These are phyloP conservation scores for Knipowitschia caucasica DNA, from an alignment of 2,797 vertebrate species.

Conservation along the genomic window DNA sequence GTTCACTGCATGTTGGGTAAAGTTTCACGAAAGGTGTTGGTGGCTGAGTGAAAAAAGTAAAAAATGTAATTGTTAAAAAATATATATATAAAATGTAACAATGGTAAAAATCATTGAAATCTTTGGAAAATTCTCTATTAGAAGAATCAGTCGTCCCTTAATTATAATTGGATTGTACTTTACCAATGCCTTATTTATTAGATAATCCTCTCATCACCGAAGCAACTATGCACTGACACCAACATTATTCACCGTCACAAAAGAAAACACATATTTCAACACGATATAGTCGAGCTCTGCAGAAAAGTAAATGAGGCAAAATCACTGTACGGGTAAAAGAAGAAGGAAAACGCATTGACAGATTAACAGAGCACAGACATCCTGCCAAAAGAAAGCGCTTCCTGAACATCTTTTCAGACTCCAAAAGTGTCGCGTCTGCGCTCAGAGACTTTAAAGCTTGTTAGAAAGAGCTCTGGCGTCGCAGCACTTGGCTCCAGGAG, in stretches of 20 bases:
- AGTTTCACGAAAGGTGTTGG: too few species aligned
- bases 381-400: conserved; percentile 30
- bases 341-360: conserved; percentile 17
- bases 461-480: conserved; percentile 32
- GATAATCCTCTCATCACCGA: conserved; percentile 55
- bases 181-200: too few species aligned
- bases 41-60: too few species aligned
- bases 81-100: too few species aligned
- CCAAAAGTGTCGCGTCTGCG: not conserved
- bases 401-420: conserved; percentile 1
- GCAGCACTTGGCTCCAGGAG: conserved; percentile 24
- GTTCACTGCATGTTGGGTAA: too few species aligned
- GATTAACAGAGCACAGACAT: conserved; percentile 17
- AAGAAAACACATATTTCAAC: not conserved
- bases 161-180: too few species aligned
- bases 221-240: conserved; percentile 63
- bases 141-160: too few species aligned
- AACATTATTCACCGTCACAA: conserved; percentile 56
- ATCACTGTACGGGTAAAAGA: conserved; percentile 14
- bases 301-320: conserved; percentile 15
- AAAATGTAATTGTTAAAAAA: too few species aligned
- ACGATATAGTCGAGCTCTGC: conserved; percentile 6
- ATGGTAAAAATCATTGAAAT: too few species aligned
- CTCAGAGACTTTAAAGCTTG: conserved; percentile 18
- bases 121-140: too few species aligned